Evolutionary conservation across 2,888 invertebrate species (phyloP).

Genomic region (Tridacna gigas): DNA sequence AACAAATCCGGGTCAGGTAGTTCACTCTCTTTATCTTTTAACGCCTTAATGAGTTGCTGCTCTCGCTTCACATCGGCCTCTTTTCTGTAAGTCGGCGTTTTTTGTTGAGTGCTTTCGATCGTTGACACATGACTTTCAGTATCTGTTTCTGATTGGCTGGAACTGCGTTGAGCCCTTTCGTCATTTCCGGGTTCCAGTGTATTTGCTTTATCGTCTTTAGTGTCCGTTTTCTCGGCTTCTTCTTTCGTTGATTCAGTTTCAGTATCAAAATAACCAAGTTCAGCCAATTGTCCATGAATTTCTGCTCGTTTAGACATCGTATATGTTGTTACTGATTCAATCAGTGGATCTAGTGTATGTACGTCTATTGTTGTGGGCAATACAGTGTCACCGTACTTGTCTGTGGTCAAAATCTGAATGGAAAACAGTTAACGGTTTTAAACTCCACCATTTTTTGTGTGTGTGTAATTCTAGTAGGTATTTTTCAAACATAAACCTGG

Average conservation of each 20-base stretch:
- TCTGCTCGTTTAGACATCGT: slow-evolving; percentile 46
- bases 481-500: no score
- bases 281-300: slow-evolving; percentile 53
- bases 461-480: no score
- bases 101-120: background rate
- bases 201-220: background rate
- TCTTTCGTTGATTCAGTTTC: slow-evolving; percentile 7
- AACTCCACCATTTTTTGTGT: background rate
- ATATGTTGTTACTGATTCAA: slow-evolving; percentile 61
- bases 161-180: background rate
- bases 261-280: slow-evolving; percentile 28
- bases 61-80: slow-evolving; percentile 27
- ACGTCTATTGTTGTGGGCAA: slow-evolving; percentile 84
- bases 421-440: background rate
- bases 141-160: slow-evolving; percentile 18
- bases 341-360: slow-evolving; percentile 83
- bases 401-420: slow-evolving; percentile 84
- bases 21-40: slow-evolving; percentile 70
- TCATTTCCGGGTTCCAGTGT: slow-evolving; percentile 11
- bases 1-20: slow-evolving; percentile 83
- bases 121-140: slow-evolving; percentile 17
- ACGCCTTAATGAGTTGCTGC: slow-evolving; percentile 65
- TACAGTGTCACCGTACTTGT: slow-evolving; percentile 84
- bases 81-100: background rate
- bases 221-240: background rate